phyloP scores from a whole-genome alignment of 2,888 invertebrate genomes.

The Luffia ferchaultella region DNA sequence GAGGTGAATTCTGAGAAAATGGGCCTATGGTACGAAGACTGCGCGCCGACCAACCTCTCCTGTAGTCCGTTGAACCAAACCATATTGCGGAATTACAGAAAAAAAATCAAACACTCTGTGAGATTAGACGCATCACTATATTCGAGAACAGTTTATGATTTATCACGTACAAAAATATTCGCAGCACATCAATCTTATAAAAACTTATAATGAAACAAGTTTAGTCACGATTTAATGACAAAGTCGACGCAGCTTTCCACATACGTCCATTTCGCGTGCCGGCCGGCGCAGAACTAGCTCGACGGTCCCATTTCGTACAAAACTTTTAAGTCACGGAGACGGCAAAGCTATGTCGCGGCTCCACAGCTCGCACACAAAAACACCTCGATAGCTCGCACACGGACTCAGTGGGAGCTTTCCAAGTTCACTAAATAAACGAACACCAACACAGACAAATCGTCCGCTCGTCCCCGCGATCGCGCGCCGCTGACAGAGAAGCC shows the following conservation, averaged over 20 bases:
- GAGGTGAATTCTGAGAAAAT: constrained; percentile 31
- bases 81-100: constrained; percentile 63
- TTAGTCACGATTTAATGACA: constrained; percentile 33
- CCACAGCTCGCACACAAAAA: constrained; percentile 60
- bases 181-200: constrained; percentile 9
- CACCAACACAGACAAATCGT: constrained; percentile 58
- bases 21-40: constrained; percentile 42
- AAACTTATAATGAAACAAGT: constrained; percentile 37
- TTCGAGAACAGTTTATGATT: constrained; percentile 18
- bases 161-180: constrained; percentile 21
- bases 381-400: constrained; percentile 45
- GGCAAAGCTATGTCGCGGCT: constrained; percentile 67
- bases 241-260: constrained; percentile 38
- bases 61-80: constrained; percentile 64
- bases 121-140: constrained; percentile 36
- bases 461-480: constrained; percentile 62
- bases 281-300: constrained; percentile 60
- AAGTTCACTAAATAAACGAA: constrained; percentile 67
- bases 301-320: constrained; percentile 52
- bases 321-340: constrained; percentile 67
- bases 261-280: constrained; percentile 46
- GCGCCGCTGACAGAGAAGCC: constrained; percentile 45
- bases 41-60: constrained; percentile 55
- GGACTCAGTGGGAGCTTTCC: constrained; percentile 59
- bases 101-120: constrained; percentile 47